phyloP scores from a whole-genome alignment of 2,797 vertebrate genomes.

The Heteromormyrus szaboi region DNA sequence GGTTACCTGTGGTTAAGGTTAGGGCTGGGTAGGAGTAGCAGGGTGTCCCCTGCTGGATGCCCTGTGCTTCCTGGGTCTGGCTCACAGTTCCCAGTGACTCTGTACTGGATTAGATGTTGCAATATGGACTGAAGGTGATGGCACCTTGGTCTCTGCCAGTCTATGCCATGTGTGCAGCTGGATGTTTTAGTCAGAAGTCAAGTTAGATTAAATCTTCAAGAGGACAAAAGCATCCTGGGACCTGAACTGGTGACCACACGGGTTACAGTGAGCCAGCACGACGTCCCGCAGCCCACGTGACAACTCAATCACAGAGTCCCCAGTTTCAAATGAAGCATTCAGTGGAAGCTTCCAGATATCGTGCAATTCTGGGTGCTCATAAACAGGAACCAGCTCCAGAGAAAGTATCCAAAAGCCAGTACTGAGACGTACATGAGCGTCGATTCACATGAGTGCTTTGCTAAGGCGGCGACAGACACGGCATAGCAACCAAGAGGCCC shows the following conservation, averaged over 20 bases:
- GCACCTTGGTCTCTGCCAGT: background rate
- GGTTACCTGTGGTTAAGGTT: background rate
- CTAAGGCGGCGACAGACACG: background rate
- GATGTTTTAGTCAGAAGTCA: background rate
- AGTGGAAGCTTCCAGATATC: background rate
- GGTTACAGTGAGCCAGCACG: background rate
- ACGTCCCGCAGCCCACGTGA: background rate
- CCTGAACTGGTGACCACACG: background rate
- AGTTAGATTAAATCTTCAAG: background rate
- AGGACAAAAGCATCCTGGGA: background rate
- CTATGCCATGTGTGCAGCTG: background rate
- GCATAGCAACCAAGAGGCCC: background rate
- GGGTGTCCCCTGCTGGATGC: background rate
- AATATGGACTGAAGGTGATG: background rate
- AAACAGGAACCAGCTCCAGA: background rate
- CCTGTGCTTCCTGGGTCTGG: background rate
- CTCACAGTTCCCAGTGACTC: background rate
- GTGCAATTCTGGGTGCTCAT: background rate
- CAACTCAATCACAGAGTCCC: background rate
- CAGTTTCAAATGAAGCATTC: background rate
- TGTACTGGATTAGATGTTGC: background rate
- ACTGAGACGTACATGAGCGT: background rate
- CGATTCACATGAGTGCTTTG: background rate
- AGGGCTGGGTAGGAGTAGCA: background rate
- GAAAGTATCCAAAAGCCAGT: background rate